These are phyloP conservation scores for Nymphalis urticae DNA, from an alignment of 2,888 invertebrate species.

Conservation along the genomic window DNA sequence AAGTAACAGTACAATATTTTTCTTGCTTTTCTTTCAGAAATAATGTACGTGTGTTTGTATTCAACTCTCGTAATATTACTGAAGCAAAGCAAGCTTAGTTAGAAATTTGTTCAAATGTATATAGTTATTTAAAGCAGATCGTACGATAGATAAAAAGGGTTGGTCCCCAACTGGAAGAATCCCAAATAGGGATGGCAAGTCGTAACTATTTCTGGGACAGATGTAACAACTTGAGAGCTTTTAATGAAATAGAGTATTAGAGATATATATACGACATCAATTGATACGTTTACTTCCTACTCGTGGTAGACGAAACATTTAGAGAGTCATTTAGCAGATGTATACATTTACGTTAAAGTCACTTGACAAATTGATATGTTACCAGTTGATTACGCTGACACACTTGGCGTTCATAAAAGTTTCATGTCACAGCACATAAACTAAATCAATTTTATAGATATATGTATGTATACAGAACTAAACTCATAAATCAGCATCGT, in stretches of 20 bases:
- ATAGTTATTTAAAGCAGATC: slow-evolving; percentile 16
- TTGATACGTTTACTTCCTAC: too few relatives aligned
- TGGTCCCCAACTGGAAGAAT: background rate
- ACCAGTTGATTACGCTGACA: too few relatives aligned
- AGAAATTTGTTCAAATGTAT: background rate
- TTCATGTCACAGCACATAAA: too few relatives aligned
- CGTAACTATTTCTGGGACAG: background rate
- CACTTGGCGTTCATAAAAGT: too few relatives aligned
- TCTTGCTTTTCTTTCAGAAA: background rate
- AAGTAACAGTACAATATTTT: too few relatives aligned
- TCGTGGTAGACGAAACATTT: too few relatives aligned
- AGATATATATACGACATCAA: background rate
- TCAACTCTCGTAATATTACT: background rate
- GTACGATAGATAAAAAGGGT: slow-evolving; percentile 12
- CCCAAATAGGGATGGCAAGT: background rate
- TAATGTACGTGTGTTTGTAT: background rate
- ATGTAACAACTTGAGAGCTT: background rate
- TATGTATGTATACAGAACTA: too few relatives aligned
- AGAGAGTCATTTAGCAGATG: too few relatives aligned
- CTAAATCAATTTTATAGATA: too few relatives aligned
- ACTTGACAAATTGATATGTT: too few relatives aligned
- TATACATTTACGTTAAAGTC: too few relatives aligned
- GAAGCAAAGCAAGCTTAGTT: background rate
- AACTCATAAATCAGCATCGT: too few relatives aligned
- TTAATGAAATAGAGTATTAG: background rate